Conservation (phyloP, 2,797 vertebrate species). For the Molossus alvarezi region DNA sequence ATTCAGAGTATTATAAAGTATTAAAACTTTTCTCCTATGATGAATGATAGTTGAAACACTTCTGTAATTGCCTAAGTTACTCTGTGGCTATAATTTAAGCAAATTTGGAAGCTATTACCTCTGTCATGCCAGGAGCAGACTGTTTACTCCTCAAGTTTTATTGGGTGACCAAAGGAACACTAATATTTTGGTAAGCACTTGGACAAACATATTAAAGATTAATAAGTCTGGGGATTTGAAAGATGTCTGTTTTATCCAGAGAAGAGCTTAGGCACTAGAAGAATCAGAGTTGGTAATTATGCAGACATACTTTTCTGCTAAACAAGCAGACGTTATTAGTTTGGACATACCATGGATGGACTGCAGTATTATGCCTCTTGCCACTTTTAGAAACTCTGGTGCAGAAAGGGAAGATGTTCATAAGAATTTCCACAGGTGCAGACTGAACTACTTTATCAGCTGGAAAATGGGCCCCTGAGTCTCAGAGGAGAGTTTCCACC, state of each 20-base stretch:
- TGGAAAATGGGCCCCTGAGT: neutral
- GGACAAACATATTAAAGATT: conserved; percentile 55
- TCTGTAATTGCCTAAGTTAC: conserved; percentile 1
- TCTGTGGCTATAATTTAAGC: conserved; percentile 14
- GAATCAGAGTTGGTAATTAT: neutral
- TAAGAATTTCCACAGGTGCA: neutral
- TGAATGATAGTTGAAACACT: neutral
- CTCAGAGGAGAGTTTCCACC: neutral
- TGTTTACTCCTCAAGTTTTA: conserved; percentile 57
- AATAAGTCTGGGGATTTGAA: conserved; percentile 62
- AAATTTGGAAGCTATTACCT: neutral
- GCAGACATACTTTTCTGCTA: conserved; percentile 9
- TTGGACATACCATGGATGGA: conserved; percentile 13
- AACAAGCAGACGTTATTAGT: neutral
- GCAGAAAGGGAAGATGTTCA: neutral
- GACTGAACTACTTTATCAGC: neutral
- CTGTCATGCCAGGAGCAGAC: neutral
- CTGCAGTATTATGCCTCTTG: neutral
- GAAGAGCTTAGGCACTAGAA: conserved; percentile 34
- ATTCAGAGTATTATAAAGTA: conserved; percentile 16
- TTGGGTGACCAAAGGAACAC: conserved; percentile 34
- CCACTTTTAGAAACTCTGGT: conserved; percentile 35
- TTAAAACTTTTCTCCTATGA: conserved; percentile 24
- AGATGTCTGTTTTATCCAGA: conserved; percentile 59
- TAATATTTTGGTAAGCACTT: conserved; percentile 73